phyloP scores from a whole-genome alignment of 2,888 invertebrate genomes.

The Nomada hirtipes region DNA sequence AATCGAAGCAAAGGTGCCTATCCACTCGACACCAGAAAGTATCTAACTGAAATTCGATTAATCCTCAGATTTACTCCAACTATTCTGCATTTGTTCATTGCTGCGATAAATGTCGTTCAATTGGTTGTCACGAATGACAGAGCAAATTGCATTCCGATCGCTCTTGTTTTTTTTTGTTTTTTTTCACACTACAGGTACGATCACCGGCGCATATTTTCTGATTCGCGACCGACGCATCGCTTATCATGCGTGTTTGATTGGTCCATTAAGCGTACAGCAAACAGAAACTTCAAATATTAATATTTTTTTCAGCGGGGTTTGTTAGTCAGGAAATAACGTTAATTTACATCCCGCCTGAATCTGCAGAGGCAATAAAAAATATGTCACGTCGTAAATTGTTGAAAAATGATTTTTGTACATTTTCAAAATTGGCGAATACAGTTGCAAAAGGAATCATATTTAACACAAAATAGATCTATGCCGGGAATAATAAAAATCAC shows the following conservation, averaged over 20 bases:
- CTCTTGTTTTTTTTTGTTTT: slow-evolving; percentile 38
- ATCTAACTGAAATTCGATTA: slow-evolving; percentile 1
- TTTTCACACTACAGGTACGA: slow-evolving; percentile 25
- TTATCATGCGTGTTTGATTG: slow-evolving; percentile 20
- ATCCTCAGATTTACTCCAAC: slow-evolving; percentile 37
- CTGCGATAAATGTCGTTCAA: slow-evolving; percentile 56
- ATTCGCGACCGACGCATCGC: slow-evolving; percentile 6
- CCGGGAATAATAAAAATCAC: no score
- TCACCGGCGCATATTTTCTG: slow-evolving; percentile 26
- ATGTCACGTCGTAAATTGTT: no score
- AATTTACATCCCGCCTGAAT: not conserved
- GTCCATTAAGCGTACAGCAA: slow-evolving; percentile 14
- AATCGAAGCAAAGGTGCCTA: slow-evolving; percentile 42
- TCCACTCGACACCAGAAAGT: slow-evolving; percentile 30
- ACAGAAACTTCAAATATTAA: not conserved
- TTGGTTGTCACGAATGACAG: slow-evolving; percentile 59
- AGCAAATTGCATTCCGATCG: slow-evolving; percentile 60
- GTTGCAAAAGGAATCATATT: no score
- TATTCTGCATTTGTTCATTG: slow-evolving; percentile 39
- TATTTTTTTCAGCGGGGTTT: not conserved
- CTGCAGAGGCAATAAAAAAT: no score
- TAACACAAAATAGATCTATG: no score
- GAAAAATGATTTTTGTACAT: no score
- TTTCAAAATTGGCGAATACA: no score
- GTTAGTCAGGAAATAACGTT: not conserved